These are phyloP conservation scores for Sarotherodon lohbergeri DNA, from an alignment of 2,113 vertebrate genomes.

Conservation along the genomic window DNA sequence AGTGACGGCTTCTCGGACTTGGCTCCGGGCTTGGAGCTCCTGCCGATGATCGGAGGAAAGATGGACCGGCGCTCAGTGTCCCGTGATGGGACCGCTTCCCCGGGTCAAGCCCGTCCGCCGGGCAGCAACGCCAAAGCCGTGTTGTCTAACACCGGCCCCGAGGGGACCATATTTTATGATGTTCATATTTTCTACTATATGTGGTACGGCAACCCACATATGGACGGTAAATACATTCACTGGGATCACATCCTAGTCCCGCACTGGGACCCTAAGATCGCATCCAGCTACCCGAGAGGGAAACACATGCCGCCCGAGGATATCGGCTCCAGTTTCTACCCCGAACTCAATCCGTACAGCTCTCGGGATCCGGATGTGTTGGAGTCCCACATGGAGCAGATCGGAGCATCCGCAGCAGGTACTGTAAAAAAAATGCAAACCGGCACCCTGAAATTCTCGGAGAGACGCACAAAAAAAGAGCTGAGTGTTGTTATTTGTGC, in stretches of 20 bases:
- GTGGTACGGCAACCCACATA: slow-evolving; percentile 81
- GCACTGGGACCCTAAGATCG: slow-evolving; percentile 90
- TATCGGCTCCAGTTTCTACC: slow-evolving; percentile 86
- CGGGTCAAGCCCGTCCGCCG: slow-evolving; percentile 41
- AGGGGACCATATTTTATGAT: slow-evolving; percentile 78
- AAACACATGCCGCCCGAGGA: slow-evolving; percentile 83
- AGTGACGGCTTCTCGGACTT: slow-evolving; percentile 78
- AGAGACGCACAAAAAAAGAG: not conserved
- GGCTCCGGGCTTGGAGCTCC: slow-evolving; percentile 70
- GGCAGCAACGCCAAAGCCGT: slow-evolving; percentile 62
- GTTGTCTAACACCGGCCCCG: slow-evolving; percentile 61
- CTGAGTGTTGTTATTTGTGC: not conserved
- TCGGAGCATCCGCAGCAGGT: slow-evolving; percentile 83
- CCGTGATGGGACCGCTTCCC: slow-evolving; percentile 37
- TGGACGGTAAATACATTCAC: slow-evolving; percentile 79
- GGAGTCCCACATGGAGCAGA: slow-evolving; percentile 85
- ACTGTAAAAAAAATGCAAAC: not conserved
- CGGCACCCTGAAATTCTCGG: not conserved
- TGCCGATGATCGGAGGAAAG: slow-evolving; percentile 56
- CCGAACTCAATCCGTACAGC: slow-evolving; percentile 83
- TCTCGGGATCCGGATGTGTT: slow-evolving; percentile 82
- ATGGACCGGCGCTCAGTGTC: slow-evolving; percentile 63
- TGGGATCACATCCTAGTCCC: slow-evolving; percentile 89
- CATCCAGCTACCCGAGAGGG: slow-evolving; percentile 85
- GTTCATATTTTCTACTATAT: slow-evolving; percentile 87